phyloP scores from a whole-genome alignment of 2,797 vertebrate genomes.

The Tokudaia tokunoshimensis region DNA sequence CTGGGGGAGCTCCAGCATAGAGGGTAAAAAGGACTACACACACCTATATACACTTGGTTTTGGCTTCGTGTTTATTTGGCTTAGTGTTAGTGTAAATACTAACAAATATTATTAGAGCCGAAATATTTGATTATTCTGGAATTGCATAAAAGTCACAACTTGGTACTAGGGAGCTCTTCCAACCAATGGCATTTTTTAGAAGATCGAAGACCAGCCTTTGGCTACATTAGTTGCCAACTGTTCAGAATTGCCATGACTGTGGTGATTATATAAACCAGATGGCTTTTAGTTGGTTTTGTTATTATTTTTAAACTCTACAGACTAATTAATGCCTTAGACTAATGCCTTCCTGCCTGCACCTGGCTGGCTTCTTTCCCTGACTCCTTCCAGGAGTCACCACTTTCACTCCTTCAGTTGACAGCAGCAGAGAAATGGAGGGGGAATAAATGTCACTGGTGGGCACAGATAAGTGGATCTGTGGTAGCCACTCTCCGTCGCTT shows the following conservation, averaged over 20 bases:
- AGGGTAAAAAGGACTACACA: constrained; percentile 33
- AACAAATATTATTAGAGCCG: background rate
- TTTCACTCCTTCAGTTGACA: background rate
- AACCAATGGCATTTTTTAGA: background rate
- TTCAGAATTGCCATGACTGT: background rate
- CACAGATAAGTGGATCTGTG: background rate
- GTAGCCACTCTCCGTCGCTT: background rate
- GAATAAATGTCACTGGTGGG: background rate
- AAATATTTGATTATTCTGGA: background rate
- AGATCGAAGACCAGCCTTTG: background rate
- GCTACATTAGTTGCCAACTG: background rate
- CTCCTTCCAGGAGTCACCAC: background rate
- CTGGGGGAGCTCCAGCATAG: background rate
- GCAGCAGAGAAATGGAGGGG: background rate
- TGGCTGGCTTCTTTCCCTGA: background rate
- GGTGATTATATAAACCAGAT: constrained; percentile 70
- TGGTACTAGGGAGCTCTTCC: background rate
- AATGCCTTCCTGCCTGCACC: constrained; percentile 19
- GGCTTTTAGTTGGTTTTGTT: constrained; percentile 46
- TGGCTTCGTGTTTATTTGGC: background rate
- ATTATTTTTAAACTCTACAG: constrained; percentile 56
- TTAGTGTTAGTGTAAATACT: background rate
- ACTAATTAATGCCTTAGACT: background rate
- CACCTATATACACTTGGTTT: background rate
- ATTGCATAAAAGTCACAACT: background rate